Evolutionary conservation across 2,888 invertebrate genomes (phyloP), one percentile per base, ranked within the genome.

Genomic region (Eilema caniola): DNA sequence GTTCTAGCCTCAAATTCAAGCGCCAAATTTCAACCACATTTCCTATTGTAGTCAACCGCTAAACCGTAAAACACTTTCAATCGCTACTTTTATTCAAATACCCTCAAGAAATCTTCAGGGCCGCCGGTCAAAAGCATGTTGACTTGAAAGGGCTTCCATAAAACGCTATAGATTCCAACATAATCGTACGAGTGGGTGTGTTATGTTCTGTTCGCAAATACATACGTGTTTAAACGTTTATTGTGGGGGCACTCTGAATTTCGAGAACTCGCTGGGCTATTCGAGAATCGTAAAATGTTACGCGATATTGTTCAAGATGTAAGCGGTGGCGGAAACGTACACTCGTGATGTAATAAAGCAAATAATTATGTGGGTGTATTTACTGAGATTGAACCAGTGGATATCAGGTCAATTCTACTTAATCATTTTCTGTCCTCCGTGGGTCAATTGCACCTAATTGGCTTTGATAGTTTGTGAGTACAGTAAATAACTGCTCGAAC

Each of bases 241-340:
- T 69, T 69, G 71, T 76, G 61, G 74, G 72, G 72, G 71, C 75
- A 73, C 71, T 82, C 69, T 25, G 47, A 74, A 70, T 73, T 75
- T 75, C 68, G 31, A 75, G 74, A 53, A 77, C 66, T 56, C 65
- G 63, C 69, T 70, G 70, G 62, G 25, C 70, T 37, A 57, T 57
- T 68, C 53, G 70, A 72, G 66, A 73, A 75, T 74, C 72, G 74
- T 82, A 79, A 82, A 82, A 82, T 68, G 74, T 81, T 66, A 80
- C 62, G 74, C 24, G 57, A 56, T 63, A 62, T 41, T 41, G 67
- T 63, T 7, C 14, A 66, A 66, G 8, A 16, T 1, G 20, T 24
- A 59, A 66, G 66, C 62, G 47, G 25, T 20, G 59, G 66, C 57
- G 70, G 53, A 3, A 59, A 41, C 64, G 41, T 33, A n/a, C n/a